Percentiles rank a stretch among this genome's conserved stretches.
These are phyloP conservation scores for Falco biarmicus DNA, from an alignment of 2,797 vertebrate genomes.

Conservation along the genomic window DNA sequence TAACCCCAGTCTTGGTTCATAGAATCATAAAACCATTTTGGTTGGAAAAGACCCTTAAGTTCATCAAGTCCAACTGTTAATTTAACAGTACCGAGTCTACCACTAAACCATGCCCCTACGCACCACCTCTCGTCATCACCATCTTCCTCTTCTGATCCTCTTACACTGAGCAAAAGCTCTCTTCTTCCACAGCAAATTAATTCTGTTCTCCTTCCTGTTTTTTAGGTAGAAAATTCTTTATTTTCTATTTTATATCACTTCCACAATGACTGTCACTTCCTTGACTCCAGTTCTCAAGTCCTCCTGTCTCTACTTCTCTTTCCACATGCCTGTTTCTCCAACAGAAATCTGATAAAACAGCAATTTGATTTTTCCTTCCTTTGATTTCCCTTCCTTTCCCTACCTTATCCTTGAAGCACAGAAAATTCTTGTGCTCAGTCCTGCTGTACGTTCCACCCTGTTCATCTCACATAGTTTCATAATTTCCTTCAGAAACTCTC, in stretches of 20 bases:
- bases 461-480: background rate
- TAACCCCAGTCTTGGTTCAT: background rate
- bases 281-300: background rate
- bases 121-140: background rate
- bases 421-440: background rate
- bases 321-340: background rate
- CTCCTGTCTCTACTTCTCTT: background rate
- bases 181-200: background rate
- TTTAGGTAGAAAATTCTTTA: background rate
- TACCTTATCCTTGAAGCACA: background rate
- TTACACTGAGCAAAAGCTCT: background rate
- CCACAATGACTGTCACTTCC: background rate
- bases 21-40: background rate
- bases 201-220: background rate
- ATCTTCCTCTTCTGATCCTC: background rate
- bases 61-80: background rate
- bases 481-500: background rate
- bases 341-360: background rate
- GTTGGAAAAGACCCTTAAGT: background rate
- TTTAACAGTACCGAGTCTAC: background rate
- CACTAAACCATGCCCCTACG: background rate
- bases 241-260: background rate
- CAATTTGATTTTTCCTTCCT: background rate
- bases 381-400: background rate
- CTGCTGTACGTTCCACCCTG: background rate